These are phyloP conservation scores for Dasyornis broadbenti DNA, from an alignment of 2,113 vertebrate genomes.

Conservation along the genomic window DNA sequence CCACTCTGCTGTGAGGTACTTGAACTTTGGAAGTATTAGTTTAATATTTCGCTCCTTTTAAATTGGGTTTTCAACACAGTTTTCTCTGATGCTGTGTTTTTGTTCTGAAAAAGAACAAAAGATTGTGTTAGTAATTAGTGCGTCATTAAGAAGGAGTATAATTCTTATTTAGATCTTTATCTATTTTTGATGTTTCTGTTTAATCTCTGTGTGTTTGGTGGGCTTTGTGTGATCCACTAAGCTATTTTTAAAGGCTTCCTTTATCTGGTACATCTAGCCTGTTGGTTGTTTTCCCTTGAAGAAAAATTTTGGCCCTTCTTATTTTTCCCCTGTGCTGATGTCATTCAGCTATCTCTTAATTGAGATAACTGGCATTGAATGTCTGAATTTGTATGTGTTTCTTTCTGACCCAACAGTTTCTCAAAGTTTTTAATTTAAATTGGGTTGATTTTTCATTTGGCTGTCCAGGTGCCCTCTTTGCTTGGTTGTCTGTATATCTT, in stretches of 20 bases:
- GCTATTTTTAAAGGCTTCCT: not conserved
- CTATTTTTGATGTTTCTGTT: not conserved
- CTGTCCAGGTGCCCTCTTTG: not conserved
- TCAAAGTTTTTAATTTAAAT: not conserved
- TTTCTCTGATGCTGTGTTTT: not conserved
- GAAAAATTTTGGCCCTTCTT: not conserved
- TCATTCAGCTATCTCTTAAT: not conserved
- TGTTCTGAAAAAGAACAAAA: not conserved
- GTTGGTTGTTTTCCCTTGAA: not conserved
- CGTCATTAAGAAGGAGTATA: not conserved
- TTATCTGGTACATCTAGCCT: not conserved
- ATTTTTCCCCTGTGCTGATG: not conserved
- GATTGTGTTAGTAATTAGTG: not conserved
- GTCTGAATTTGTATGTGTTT: not conserved
- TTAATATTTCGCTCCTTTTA: not conserved
- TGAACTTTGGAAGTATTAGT: not conserved
- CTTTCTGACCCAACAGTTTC: not conserved
- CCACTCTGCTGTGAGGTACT: not conserved
- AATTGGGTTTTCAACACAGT: fast-evolving
- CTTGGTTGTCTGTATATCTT: not conserved
- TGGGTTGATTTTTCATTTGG: not conserved
- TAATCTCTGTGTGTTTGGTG: not conserved
- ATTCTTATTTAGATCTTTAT: not conserved
- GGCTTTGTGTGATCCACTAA: not conserved
- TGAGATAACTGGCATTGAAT: not conserved